phyloP scores from a whole-genome alignment of 2,113 vertebrate species.

The Aptenodytes patagonicus region DNA sequence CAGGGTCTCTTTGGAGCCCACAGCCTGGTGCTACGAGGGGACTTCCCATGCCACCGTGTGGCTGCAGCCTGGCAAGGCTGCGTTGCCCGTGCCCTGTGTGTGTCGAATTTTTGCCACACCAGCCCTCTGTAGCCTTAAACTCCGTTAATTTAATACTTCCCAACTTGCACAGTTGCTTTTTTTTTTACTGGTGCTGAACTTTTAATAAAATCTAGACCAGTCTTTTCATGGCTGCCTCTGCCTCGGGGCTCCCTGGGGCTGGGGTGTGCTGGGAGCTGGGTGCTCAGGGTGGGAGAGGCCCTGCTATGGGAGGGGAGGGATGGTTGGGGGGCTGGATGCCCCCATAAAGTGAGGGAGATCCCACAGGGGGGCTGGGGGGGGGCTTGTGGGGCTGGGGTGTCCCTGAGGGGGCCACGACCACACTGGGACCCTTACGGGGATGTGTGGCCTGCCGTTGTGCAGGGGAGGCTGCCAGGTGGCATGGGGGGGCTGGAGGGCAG shows the following conservation, averaged over 20 bases:
- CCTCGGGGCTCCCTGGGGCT: background rate
- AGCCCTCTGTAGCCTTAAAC: constrained; percentile 9
- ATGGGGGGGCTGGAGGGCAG: background rate
- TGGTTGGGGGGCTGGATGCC: background rate
- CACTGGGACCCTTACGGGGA: background rate
- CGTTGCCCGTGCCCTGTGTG: accelerated
- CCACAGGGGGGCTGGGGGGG: accelerated
- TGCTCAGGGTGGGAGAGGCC: background rate
- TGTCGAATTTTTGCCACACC: background rate
- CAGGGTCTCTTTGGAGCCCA: background rate
- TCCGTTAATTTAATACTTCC: constrained; percentile 58
- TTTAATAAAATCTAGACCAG: constrained; percentile 32
- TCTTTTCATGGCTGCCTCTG: background rate
- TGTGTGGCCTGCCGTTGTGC: accelerated
- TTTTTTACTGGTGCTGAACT: constrained; percentile 34
- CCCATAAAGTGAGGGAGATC: background rate
- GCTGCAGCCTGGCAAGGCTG: background rate
- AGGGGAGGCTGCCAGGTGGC: background rate
- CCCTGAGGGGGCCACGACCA: too few species aligned
- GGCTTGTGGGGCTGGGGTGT: background rate
- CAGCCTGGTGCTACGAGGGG: accelerated
- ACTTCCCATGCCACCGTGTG: accelerated
- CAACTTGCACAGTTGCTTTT: background rate
- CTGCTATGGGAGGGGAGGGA: background rate
- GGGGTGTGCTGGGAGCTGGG: background rate